Evolutionary conservation across 1,140 invertebrate genomes (phyloP).

Genomic region (Polyergus mexicanus): DNA sequence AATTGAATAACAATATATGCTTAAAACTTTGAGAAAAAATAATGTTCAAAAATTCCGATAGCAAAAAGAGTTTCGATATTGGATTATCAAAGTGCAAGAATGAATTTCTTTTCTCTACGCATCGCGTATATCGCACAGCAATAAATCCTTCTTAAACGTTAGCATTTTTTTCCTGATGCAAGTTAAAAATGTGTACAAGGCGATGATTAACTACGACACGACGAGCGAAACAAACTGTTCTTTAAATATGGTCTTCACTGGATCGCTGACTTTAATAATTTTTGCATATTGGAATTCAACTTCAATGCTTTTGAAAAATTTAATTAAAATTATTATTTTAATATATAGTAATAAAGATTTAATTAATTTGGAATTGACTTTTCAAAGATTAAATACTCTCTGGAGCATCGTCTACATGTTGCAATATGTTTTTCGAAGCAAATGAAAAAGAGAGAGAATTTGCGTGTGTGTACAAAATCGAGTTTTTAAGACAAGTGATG

Average conservation of each 20-base stretch:
- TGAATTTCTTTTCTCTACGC: slow-evolving; percentile 30
- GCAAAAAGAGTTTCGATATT: slow-evolving; percentile 6
- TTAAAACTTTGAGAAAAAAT: slow-evolving; percentile 22
- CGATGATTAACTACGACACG: background rate
- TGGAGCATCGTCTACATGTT: background rate
- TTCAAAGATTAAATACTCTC: background rate
- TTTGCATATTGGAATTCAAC: background rate
- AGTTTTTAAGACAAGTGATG: background rate
- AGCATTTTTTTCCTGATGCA: slow-evolving; percentile 19
- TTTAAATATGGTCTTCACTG: background rate
- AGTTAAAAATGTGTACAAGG: background rate
- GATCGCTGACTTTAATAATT: too few relatives aligned
- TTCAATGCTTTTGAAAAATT: background rate
- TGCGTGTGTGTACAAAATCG: background rate
- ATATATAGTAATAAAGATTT: background rate
- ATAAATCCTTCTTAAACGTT: slow-evolving; percentile 55
- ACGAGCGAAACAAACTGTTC: background rate
- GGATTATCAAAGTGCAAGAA: slow-evolving; percentile 28
- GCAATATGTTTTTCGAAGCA: background rate
- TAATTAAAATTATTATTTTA: background rate
- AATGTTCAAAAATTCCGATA: background rate
- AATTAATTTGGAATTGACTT: background rate
- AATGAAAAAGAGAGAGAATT: background rate
- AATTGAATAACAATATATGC: background rate
- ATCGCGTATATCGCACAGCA: slow-evolving; percentile 47